Percentiles rank a stretch among this genome's conserved stretches.
Evolutionary conservation across 2,113 vertebrate genomes (phyloP).

Genomic region (Gymnorhina tibicen): DNA sequence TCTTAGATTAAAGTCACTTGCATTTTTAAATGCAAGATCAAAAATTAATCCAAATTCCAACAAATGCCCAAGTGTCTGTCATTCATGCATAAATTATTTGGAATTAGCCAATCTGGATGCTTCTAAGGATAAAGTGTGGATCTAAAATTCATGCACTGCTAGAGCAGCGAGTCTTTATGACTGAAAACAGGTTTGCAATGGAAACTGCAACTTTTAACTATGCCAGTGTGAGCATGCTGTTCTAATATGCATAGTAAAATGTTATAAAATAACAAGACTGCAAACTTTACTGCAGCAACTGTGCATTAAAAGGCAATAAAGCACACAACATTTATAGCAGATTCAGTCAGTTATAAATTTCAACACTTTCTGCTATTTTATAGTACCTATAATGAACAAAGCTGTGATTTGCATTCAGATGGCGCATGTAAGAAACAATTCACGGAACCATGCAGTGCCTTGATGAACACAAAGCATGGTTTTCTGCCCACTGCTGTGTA

Average conservation of each 20-base stretch:
- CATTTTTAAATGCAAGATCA: not conserved
- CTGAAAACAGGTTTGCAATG: slow-evolving; percentile 11
- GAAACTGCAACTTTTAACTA: slow-evolving; percentile 52
- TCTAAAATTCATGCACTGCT: not conserved
- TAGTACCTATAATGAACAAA: slow-evolving; percentile 45
- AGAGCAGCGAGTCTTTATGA: not conserved
- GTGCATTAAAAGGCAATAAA: slow-evolving; percentile 61
- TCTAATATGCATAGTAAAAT: slow-evolving; percentile 25
- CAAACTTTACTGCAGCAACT: slow-evolving; percentile 46
- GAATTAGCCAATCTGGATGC: not conserved
- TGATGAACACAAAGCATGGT: not conserved
- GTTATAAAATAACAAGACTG: slow-evolving; percentile 42
- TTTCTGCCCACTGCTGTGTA: slow-evolving; percentile 12
- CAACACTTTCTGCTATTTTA: slow-evolving; percentile 53
- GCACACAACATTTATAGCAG: slow-evolving; percentile 29
- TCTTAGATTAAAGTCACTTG: not conserved
- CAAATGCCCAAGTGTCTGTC: not conserved
- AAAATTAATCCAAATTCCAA: not conserved
- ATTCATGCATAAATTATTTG: not conserved
- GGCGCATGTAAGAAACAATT: slow-evolving; percentile 1
- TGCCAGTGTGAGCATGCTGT: not conserved
- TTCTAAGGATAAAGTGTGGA: not conserved
- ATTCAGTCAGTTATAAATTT: slow-evolving; percentile 57
- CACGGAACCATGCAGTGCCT: slow-evolving; percentile 14
- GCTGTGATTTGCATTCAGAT: slow-evolving; percentile 58